phyloP scores from a whole-genome alignment of 1,140 invertebrate genomes.

The Caenorhabditis latens region DNA sequence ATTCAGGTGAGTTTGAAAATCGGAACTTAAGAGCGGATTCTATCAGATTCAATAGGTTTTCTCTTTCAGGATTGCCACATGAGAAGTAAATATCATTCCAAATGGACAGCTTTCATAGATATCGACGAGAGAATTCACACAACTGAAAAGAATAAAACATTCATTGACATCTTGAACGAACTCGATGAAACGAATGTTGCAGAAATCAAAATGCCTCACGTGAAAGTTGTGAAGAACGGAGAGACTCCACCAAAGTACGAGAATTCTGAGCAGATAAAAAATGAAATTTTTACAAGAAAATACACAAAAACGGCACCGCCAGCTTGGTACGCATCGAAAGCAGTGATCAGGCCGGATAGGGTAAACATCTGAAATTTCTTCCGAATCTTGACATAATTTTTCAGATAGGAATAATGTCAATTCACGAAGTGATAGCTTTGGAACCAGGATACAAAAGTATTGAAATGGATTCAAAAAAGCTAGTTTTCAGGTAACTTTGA shows the following conservation, averaged over 20 bases:
- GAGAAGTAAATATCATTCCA: not conserved
- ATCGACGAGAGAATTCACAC: conserved; percentile 31
- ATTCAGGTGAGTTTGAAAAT: not conserved
- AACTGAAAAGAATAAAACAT: not conserved
- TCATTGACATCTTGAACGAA: not conserved
- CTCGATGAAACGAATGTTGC: not conserved
- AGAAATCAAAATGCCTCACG: not conserved
- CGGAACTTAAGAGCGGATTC: not conserved
- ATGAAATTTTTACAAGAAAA: not conserved
- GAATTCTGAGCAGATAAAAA: not conserved
- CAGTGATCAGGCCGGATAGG: not conserved
- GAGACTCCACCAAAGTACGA: not conserved
- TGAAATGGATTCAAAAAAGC: not conserved
- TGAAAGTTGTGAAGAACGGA: conserved; percentile 7
- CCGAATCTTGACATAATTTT: not conserved
- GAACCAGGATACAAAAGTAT: not conserved
- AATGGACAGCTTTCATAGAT: conserved; percentile 28
- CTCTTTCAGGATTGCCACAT: conserved; percentile 11
- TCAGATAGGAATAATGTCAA: conserved; percentile 33
- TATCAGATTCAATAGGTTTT: too few relatives aligned
- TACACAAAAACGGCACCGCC: not conserved
- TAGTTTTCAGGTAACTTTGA: not conserved
- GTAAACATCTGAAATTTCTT: not conserved
- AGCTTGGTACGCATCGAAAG: not conserved
- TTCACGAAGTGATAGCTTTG: not conserved